Conservation (phyloP, 2,797 vertebrate species). For the Scleropages formosus region DNA sequence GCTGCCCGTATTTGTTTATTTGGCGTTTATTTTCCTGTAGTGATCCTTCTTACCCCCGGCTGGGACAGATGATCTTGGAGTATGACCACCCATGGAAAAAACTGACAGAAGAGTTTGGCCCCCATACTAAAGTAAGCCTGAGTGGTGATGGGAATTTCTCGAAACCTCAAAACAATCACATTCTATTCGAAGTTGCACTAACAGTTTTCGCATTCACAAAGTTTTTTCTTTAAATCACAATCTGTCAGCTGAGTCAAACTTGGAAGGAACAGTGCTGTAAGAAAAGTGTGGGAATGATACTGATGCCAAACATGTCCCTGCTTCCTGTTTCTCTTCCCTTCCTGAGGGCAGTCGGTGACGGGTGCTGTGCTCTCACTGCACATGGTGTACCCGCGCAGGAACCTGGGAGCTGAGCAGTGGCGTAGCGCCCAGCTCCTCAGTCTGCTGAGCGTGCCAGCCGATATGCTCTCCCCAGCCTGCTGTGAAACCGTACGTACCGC, state of each 20-base stretch:
- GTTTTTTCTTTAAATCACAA: no score
- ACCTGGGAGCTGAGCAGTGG: constrained; percentile 85
- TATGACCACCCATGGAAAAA: constrained; percentile 90
- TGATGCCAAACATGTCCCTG: not conserved
- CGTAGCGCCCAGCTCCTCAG: constrained; percentile 84
- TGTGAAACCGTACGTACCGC: constrained; percentile 78
- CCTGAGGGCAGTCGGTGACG: constrained; percentile 75
- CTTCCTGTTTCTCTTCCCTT: not conserved
- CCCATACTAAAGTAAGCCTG: constrained; percentile 79
- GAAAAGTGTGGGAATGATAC: not conserved
- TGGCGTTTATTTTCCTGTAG: constrained; percentile 57
- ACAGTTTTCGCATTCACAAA: no score
- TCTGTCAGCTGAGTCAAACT: no score
- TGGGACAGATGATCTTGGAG: constrained; percentile 89
- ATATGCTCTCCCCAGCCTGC: constrained; percentile 79
- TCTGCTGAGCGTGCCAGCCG: constrained; percentile 69
- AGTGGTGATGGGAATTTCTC: no score
- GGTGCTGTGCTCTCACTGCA: constrained; percentile 80
- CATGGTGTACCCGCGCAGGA: constrained; percentile 79
- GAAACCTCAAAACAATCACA: no score
- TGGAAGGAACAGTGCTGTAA: not conserved
- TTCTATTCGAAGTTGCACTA: no score
- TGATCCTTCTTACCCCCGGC: constrained; percentile 80
- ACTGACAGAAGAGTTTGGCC: constrained; percentile 87
- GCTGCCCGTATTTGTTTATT: no score